Conservation (phyloP, 2,888 invertebrate species). For the Dromius quadrimaculatus region DNA sequence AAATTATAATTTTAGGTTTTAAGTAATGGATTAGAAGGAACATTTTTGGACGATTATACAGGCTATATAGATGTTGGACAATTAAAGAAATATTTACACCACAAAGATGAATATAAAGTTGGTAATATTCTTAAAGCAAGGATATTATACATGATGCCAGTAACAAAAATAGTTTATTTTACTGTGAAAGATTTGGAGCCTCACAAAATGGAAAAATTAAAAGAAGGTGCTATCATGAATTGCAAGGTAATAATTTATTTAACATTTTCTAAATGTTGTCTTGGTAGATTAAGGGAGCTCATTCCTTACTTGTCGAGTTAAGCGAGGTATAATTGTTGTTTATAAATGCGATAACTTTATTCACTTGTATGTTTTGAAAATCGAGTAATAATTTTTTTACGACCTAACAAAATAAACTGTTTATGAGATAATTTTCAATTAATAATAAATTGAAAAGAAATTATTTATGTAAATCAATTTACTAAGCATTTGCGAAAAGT, state of each 20-base stretch:
- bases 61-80: constrained; percentile 71
- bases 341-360: too few relatives aligned
- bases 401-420: too few relatives aligned
- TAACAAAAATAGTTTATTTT: constrained; percentile 77
- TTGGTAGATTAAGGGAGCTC: too few relatives aligned
- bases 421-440: too few relatives aligned
- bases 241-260: constrained; percentile 61
- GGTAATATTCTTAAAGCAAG: constrained; percentile 71
- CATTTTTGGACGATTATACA: constrained; percentile 66
- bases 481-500: too few relatives aligned
- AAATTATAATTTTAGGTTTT: constrained; percentile 63
- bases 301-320: too few relatives aligned
- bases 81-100: constrained; percentile 57
- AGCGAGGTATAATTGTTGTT: too few relatives aligned
- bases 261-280: too few relatives aligned
- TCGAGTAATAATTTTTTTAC: too few relatives aligned
- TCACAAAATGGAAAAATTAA: constrained; percentile 63
- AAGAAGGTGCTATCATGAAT: constrained; percentile 70
- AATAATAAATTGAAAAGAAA: too few relatives aligned
- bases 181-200: constrained; percentile 65
- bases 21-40: constrained; percentile 70
- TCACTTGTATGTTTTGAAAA: too few relatives aligned
- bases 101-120: constrained; percentile 61
- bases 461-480: too few relatives aligned
- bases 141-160: constrained; percentile 77